These are phyloP conservation scores for Bugula neritina DNA, from an alignment of 2,888 invertebrate species.

Conservation along the genomic window DNA sequence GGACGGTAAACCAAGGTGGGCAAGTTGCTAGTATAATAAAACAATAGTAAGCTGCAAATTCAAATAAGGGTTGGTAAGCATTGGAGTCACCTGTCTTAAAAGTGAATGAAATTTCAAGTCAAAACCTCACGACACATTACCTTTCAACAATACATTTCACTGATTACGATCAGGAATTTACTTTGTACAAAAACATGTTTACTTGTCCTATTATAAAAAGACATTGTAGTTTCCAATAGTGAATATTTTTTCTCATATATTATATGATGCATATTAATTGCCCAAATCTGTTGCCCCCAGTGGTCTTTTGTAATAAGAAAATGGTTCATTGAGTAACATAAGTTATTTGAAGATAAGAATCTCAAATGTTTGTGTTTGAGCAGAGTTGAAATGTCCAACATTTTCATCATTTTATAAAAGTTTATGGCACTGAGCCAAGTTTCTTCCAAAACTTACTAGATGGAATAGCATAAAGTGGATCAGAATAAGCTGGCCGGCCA, in stretches of 20 bases:
- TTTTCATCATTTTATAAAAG: neutral
- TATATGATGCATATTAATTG: neutral
- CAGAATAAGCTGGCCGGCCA: slow-evolving; percentile 70
- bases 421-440: neutral
- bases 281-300: neutral
- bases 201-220: neutral
- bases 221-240: neutral
- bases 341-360: neutral
- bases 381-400: neutral
- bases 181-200: slow-evolving; percentile 19
- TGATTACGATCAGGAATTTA: neutral
- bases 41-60: neutral
- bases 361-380: neutral
- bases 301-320: neutral
- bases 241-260: neutral
- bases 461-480: slow-evolving; percentile 78
- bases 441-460: slow-evolving; percentile 70
- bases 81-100: slow-evolving; percentile 11
- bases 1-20: no score
- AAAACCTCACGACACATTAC: neutral
- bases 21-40: neutral
- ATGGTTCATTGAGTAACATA: slow-evolving; percentile 7
- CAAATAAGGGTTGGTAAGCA: neutral
- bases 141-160: neutral
- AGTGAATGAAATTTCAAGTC: neutral